These are phyloP conservation scores for Anoncus sp. DNA, from an alignment of 2,888 invertebrate species.

Conservation along the genomic window DNA sequence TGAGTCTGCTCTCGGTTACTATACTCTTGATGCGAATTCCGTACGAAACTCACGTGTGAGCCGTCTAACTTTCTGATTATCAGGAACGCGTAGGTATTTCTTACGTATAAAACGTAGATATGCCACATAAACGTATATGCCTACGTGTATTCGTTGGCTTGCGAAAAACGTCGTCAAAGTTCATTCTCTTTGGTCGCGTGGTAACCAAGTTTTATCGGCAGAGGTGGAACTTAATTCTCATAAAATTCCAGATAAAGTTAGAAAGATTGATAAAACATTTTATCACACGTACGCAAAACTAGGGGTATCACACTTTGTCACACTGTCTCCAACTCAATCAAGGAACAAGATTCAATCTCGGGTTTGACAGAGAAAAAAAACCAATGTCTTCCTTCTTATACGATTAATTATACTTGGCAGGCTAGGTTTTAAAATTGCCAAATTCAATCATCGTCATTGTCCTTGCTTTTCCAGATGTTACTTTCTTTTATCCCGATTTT, in stretches of 20 bases:
- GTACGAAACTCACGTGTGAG: constrained; percentile 49
- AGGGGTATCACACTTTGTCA: constrained; percentile 13
- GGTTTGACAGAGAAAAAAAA: not conserved
- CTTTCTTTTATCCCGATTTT: not conserved
- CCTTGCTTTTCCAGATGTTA: not conserved
- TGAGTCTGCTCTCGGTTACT: too few species aligned
- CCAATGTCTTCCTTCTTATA: not conserved
- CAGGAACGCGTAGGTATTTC: constrained; percentile 49
- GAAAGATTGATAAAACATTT: constrained; percentile 42
- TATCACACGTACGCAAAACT: constrained; percentile 9
- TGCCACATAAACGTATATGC: constrained; percentile 18
- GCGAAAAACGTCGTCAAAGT: constrained; percentile 11
- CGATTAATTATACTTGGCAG: not conserved
- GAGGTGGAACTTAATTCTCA: constrained; percentile 9
- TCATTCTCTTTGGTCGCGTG: constrained; percentile 18
- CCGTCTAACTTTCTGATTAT: constrained; percentile 59
- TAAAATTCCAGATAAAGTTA: constrained; percentile 18
- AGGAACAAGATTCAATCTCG: constrained; percentile 8
- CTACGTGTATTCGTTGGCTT: too few species aligned
- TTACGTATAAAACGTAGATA: constrained; percentile 26
- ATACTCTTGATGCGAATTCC: constrained; percentile 30
- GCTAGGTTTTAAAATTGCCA: not conserved
- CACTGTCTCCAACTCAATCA: constrained; percentile 28
- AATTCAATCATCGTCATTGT: constrained; percentile 6
- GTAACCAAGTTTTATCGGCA: constrained; percentile 36